Evolutionary conservation across 2,888 invertebrate genomes (phyloP), one percentile per base, ranked within the genome.

Genomic region (Helobdella robusta): DNA sequence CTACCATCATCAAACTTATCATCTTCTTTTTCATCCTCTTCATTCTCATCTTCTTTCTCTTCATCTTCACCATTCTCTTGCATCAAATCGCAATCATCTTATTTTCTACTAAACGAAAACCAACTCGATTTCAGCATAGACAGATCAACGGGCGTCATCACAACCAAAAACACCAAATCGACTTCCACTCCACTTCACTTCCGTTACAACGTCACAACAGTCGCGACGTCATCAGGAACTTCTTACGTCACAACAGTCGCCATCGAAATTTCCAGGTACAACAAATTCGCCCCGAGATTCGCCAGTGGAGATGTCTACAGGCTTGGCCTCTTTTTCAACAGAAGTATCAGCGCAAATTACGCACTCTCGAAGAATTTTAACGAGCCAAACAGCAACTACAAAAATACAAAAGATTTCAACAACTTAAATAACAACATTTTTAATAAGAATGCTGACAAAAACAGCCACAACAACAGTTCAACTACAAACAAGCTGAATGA

Each of bases 51-150:
- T n/a, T n/a, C n/a, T n/a, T n/a, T n/a, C n/a, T n/a, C n/a, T n/a
- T n/a, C n/a, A n/a, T n/a, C n/a, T n/a, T n/a, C n/a, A n/a, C n/a
- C n/a, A n/a, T n/a, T n/a, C n/a, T n/a, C n/a, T n/a, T n/a, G n/a
- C n/a, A n/a, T n/a, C n/a, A n/a, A n/a, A n/a, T 56, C 56, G n/a
- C 5, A 8, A 30, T 30, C 32, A n/a, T 4, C 56, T 5, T 56
- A 56, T 20, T 56, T 56, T 32, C 28, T 56, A 4, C 20, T 56
- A 25, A 56, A 56, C 32, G 56, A 56, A 8, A n/a, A n/a, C 30
- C 56, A 56, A 30, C 32, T 32, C 3, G 28, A 56, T 20, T 56
- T 56, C 32, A 56, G 32, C n/a, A 56, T 56, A 25, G 32, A 56
- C 32, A 28, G 56, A 1, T 6, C 8, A 5, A 2, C n/a, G n/a